Percentiles rank a stretch among this genome's conserved stretches.
Conservation (phyloP, 2,113 vertebrate species). For the Melanerpes aurifrons region DNA sequence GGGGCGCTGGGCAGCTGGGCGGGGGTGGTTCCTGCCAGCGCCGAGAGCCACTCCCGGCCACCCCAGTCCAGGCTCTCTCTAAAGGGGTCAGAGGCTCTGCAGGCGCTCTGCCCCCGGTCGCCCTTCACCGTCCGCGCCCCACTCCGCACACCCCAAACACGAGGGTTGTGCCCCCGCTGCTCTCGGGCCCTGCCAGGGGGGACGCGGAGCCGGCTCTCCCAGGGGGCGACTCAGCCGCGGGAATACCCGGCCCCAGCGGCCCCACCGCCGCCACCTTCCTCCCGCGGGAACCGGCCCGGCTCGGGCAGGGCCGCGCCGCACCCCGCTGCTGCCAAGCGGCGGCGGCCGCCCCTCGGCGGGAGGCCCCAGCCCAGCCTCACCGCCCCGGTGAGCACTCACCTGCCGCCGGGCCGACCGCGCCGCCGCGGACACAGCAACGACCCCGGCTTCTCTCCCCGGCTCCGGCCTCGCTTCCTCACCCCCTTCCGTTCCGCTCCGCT, state of each 20-base stretch:
- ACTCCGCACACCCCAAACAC: neutral
- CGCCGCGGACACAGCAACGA: neutral
- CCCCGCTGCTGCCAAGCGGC: neutral
- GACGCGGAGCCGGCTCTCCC: neutral
- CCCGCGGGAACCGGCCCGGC: neutral
- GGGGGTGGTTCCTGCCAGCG: neutral
- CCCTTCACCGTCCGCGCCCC: neutral
- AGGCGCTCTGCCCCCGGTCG: neutral
- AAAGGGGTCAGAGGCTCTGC: neutral
- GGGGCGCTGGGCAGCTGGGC: neutral
- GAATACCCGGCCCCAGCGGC: neutral
- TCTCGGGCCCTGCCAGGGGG: neutral
- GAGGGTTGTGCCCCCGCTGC: too few relatives aligned
- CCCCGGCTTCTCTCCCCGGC: too few relatives aligned
- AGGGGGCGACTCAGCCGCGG: neutral
- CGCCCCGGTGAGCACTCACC: neutral
- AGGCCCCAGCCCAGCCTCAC: neutral
- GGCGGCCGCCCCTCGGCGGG: too few relatives aligned
- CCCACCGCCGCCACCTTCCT: neutral
- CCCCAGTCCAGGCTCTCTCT: neutral
- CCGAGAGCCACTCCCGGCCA: neutral
- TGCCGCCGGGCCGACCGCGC: neutral
- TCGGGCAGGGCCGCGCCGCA: neutral
- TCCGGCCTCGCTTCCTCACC: too few relatives aligned
- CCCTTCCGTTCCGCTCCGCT: too few relatives aligned